Percentiles rank a stretch among this genome's conserved stretches.
Evolutionary conservation across 2,888 invertebrate species (phyloP).

Genomic region (Gibbula magus): DNA sequence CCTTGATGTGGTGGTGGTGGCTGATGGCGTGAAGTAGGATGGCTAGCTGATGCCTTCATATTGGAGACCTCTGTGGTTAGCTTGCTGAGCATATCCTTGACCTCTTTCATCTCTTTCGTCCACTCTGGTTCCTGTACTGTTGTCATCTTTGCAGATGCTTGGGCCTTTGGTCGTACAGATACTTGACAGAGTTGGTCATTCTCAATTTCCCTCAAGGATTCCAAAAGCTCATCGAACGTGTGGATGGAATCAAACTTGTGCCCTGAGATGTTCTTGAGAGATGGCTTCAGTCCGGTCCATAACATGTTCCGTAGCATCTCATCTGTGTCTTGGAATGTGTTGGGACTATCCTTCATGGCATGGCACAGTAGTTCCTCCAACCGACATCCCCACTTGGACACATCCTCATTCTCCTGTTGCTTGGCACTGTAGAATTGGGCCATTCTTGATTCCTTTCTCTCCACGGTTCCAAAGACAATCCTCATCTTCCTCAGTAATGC

Average conservation of each 20-base stretch:
- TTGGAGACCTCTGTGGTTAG: too few species aligned
- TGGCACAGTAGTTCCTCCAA: too few species aligned
- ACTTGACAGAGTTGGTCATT: not conserved
- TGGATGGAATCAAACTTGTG: too few species aligned
- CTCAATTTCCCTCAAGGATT: not conserved
- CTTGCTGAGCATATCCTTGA: not conserved
- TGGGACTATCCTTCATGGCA: not conserved
- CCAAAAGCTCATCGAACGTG: too few species aligned
- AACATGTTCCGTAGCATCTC: too few species aligned
- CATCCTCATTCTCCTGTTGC: not conserved
- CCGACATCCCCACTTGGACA: not conserved
- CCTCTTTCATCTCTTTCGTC: not conserved
- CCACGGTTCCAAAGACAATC: not conserved
- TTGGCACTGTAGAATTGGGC: not conserved
- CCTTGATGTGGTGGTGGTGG: too few species aligned
- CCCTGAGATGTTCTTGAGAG: not conserved
- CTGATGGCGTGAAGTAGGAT: too few species aligned
- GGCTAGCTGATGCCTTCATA: too few species aligned
- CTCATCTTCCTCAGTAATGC: not conserved
- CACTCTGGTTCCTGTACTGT: not conserved
- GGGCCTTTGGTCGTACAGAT: not conserved
- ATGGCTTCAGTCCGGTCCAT: not conserved
- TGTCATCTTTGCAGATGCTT: too few species aligned
- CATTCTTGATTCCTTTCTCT: not conserved
- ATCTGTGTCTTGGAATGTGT: not conserved